Percentiles rank a stretch among this genome's conserved stretches.
These are phyloP conservation scores for Papilio polytes DNA, from an alignment of 1,140 invertebrate species.

Conservation along the genomic window DNA sequence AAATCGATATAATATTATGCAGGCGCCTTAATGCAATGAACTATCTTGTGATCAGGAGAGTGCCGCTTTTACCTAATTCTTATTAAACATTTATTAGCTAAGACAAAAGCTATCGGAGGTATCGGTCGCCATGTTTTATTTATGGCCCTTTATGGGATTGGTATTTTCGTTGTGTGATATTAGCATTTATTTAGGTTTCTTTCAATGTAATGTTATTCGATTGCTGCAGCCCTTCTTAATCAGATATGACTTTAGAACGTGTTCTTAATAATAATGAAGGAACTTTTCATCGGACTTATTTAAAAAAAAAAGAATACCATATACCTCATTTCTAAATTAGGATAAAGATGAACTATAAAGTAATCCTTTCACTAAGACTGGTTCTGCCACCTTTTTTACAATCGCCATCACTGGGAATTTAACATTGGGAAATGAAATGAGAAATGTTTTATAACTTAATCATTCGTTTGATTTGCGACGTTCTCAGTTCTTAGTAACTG, in stretches of 20 bases:
- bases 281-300: not conserved
- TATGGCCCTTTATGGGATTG: conserved; percentile 77
- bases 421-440: conserved; percentile 53
- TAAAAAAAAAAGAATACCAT: not conserved
- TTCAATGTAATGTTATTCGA: conserved; percentile 33
- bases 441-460: conserved; percentile 47
- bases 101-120: conserved; percentile 75
- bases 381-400: too few species aligned
- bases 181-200: conserved; percentile 40
- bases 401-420: too few species aligned
- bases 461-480: conserved; percentile 32
- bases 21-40: conserved; percentile 77
- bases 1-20: conserved; percentile 75
- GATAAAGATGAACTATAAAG: too few species aligned
- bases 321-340: not conserved
- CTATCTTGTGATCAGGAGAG: conserved; percentile 60
- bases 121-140: conserved; percentile 77
- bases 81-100: conserved; percentile 83
- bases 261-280: conserved; percentile 24
- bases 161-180: conserved; percentile 61
- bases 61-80: conserved; percentile 79
- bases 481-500: conserved; percentile 38
- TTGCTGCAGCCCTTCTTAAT: conserved; percentile 16
- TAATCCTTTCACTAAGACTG: too few species aligned
- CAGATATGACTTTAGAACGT: conserved; percentile 28